These are phyloP conservation scores for Spinus olivaceus DNA, from an alignment of 2,797 vertebrate genomes.

Conservation along the genomic window DNA sequence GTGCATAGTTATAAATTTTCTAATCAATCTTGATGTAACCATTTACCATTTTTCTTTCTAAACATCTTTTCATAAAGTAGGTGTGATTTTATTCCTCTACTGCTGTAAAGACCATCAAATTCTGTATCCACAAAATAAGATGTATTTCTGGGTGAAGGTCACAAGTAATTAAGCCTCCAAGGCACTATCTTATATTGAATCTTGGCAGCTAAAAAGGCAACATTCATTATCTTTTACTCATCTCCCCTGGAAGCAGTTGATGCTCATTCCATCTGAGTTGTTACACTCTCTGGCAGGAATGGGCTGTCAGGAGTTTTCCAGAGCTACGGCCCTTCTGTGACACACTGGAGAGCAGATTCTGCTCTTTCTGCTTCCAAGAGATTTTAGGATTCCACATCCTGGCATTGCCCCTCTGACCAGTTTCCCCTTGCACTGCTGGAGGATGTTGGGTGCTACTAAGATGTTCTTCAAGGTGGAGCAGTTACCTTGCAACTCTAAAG, in stretches of 20 bases:
- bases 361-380: not conserved
- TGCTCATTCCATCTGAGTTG: slow-evolving; percentile 24
- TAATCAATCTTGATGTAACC: not conserved
- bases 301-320: not conserved
- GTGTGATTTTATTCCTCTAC: not conserved
- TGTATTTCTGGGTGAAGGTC: slow-evolving; percentile 57
- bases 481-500: not conserved
- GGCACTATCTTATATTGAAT: slow-evolving; percentile 45
- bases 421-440: not conserved
- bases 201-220: slow-evolving; percentile 53
- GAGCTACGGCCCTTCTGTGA: not conserved
- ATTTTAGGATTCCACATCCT: not conserved
- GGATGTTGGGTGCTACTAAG: not conserved
- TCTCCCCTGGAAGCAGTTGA: slow-evolving; percentile 45
- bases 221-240: slow-evolving; percentile 48
- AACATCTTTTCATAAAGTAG: not conserved
- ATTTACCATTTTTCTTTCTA: not conserved
- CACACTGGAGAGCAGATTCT: not conserved
- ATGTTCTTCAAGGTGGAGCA: not conserved
- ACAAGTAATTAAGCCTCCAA: slow-evolving; percentile 59
- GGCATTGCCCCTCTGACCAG: not conserved
- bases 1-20: not conserved
- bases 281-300: not conserved
- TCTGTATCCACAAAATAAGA: slow-evolving; percentile 46
- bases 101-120: not conserved